A percentile compares a stretch with the other conserved stretches of the same genome.
These are phyloP conservation scores for Hiodon alosoides DNA, from an alignment of 2,113 vertebrate species.

Conservation along the genomic window DNA sequence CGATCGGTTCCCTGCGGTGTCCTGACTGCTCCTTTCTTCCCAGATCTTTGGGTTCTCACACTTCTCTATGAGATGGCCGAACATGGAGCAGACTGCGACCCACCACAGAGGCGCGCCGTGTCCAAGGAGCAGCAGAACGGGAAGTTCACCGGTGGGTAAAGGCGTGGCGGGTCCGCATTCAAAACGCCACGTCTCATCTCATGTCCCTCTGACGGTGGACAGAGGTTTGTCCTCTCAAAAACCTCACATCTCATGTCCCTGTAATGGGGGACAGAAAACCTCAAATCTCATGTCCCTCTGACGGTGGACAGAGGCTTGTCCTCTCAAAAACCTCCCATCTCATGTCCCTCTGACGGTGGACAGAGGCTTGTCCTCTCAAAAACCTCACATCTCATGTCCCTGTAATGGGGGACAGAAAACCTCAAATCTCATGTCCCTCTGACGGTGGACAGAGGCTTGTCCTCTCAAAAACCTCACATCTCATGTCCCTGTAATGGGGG, in stretches of 20 bases:
- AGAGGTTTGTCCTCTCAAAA: too few species aligned
- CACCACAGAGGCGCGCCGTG: slow-evolving; percentile 59
- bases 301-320: slow-evolving; percentile 54
- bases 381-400: too few species aligned
- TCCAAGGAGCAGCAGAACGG: slow-evolving; percentile 73
- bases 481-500: too few species aligned
- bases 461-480: too few species aligned
- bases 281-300: neutral
- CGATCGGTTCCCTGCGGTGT: neutral
- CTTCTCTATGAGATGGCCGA: slow-evolving; percentile 72
- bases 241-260: too few species aligned
- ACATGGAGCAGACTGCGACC: slow-evolving; percentile 64
- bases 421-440: neutral
- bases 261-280: neutral
- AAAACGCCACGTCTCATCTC: too few species aligned
- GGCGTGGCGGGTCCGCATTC: neutral
- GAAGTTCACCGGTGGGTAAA: slow-evolving; percentile 62
- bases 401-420: neutral
- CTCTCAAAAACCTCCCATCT: too few species aligned
- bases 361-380: too few species aligned
- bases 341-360: too few species aligned
- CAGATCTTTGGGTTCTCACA: slow-evolving; percentile 30
- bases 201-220: too few species aligned
- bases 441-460: slow-evolving; percentile 53
- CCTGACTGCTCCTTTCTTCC: slow-evolving; percentile 13